A percentile compares a stretch with the other conserved stretches of the same genome.
Evolutionary conservation across 2,113 vertebrate genomes (phyloP).

Genomic region (Myxocyprinus asiaticus): DNA sequence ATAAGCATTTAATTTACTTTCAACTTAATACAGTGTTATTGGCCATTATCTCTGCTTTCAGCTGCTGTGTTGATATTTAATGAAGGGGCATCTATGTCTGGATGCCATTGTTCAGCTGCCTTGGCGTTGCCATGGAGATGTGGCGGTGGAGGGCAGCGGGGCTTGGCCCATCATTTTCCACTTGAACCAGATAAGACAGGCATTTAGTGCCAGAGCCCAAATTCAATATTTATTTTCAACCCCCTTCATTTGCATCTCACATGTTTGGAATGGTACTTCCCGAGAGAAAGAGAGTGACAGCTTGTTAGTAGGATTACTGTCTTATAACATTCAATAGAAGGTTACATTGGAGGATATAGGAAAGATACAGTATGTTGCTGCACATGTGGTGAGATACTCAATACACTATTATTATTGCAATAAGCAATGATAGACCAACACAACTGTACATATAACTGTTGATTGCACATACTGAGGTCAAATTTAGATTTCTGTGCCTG

Average conservation of each 20-base stretch:
- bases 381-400: too few species aligned
- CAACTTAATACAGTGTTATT: slow-evolving; percentile 94
- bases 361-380: too few species aligned
- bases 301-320: background rate
- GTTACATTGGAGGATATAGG: background rate
- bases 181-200: slow-evolving; percentile 63
- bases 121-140: slow-evolving; percentile 85
- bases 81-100: slow-evolving; percentile 88
- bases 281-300: background rate
- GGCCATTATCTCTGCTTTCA: slow-evolving; percentile 98
- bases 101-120: slow-evolving; percentile 92
- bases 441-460: too few species aligned
- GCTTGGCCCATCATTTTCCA: slow-evolving; percentile 57
- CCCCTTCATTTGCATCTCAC: slow-evolving; percentile 55
- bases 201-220: slow-evolving; percentile 55
- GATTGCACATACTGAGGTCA: too few species aligned
- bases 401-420: too few species aligned
- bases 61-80: slow-evolving; percentile 92
- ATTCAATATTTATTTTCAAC: slow-evolving; percentile 60
- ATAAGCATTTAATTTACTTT: slow-evolving; percentile 92
- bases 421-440: too few species aligned
- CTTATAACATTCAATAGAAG: background rate
- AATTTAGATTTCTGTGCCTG: too few species aligned
- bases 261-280: slow-evolving; percentile 49
- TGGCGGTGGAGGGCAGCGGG: slow-evolving; percentile 41